Conservation (phyloP, 2,888 invertebrate genomes). For the Sesia bembeciformis region DNA sequence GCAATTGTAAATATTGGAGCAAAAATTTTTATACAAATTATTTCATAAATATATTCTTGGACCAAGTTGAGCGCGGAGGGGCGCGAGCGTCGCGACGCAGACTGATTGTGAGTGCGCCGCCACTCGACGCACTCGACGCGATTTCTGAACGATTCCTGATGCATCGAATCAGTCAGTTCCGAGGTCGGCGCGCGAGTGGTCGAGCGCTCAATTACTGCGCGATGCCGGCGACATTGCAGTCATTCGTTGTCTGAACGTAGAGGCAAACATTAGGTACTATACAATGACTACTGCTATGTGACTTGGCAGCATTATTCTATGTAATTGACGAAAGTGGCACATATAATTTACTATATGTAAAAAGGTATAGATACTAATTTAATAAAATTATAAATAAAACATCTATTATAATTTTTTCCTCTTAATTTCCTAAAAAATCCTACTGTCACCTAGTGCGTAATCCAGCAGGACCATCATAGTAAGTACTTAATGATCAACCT, state of each 20-base stretch:
- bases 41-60: slow-evolving; percentile 62
- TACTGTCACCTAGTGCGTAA: too few species aligned
- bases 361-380: slow-evolving; percentile 73
- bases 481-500: too few species aligned
- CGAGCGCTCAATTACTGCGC: background rate
- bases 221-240: slow-evolving; percentile 11
- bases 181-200: slow-evolving; percentile 8
- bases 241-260: slow-evolving; percentile 51
- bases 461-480: too few species aligned
- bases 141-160: background rate
- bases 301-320: slow-evolving; percentile 64
- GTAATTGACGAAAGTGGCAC: slow-evolving; percentile 66
- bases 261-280: slow-evolving; percentile 63
- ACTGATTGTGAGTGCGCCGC: background rate
- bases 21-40: slow-evolving; percentile 72
- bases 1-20: slow-evolving; percentile 67
- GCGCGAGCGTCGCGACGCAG: slow-evolving; percentile 17
- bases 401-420: too few species aligned
- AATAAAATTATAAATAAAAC: slow-evolving; percentile 72
- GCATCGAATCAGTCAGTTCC: background rate
- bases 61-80: slow-evolving; percentile 43
- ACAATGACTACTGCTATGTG: slow-evolving; percentile 48
- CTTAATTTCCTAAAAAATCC: too few species aligned
- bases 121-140: background rate
- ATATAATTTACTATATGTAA: slow-evolving; percentile 70